Evolutionary conservation across 2,888 invertebrate species (phyloP), one percentile per base, ranked within the genome.

Genomic region (Calameuta pallipes): DNA sequence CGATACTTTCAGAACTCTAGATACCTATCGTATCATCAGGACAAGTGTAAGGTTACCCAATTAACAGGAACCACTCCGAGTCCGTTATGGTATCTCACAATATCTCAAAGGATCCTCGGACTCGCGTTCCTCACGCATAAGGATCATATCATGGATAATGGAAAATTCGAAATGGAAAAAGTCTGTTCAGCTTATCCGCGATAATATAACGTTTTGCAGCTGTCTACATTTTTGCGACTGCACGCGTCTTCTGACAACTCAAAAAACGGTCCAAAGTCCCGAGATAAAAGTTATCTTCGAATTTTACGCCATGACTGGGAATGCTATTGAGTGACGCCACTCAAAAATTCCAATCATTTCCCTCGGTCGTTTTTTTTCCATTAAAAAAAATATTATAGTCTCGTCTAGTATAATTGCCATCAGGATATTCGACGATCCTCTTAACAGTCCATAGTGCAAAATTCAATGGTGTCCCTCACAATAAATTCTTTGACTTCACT

Each of bases 401-500:
- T 56, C 56, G 56, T 56, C 56, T 56, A 56, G 23, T 56, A 56
- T 56, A 56, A 56, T 56, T 56, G 56, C 23, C 56, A 56, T 56
- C 23, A 56, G 9, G 23, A 56, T 56, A 56, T 56, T 23, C 41
- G 23, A 56, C 23, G 23, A 56, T 56, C 23, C 23, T 56, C 56
- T 56, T 56, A 56, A 56, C 56, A 56, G 56, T 56, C 56, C 23
- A 23, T 23, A 23, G 23, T 23, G 56, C 56, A 23, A 56, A 56
- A 56, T 56, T 56, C 56, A 56, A 56, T 56, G 56, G 56, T 56
- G 56, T 23, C 56, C 56, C 23, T 23, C 56, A 56, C 87, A 87
- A 88, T 89, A 89, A 88, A 56, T 56, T 56, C 56, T 56, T 56
- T 56, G 23, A 89, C 88, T 85, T 88, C 89, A 87, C 90, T 88